Base-by-base conservation (phyloP, 2,888 invertebrate species). In the Polymixis lichenea region DNA sequence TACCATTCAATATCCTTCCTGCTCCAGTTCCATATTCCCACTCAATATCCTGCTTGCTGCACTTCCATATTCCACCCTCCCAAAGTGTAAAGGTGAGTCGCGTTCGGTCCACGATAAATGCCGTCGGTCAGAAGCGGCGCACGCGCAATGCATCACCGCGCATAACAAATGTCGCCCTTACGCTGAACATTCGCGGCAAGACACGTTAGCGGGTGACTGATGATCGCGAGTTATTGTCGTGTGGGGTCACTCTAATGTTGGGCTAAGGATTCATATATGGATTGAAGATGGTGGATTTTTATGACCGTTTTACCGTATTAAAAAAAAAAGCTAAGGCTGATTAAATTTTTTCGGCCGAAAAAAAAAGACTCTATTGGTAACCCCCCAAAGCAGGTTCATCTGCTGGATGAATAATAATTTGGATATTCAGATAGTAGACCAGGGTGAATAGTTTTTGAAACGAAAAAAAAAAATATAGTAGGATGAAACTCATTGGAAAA, bases 81-180 rank as follows among this genome's bases (percentile, higher is more conserved):
- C 19, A 69, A 77, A 73, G 84, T 82, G 84, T 83, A 86, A 82
- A 83, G 86, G 86, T 86, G 83, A 88, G 80, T 83, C 58, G 72
- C 77, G 87, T 87, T 90, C 89, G 88, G 91, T 89, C 85, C 84
- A 89, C 90, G 90, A 94, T 92, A 93, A 93, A 94, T 94, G 93
- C 91, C 85, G 84, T 86, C 89, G 89, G 88, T 91, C 90, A 90
- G 86, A 86, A 82, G 86, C 87, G 85, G 84, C 87, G 88, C 88
- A 88, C 88, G 89, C 87, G 87, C 91, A 86, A 93, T 93, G 89
- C 87, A 92, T 93, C 89, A 91, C 88, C 78, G 87, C 83, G 79
- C 83, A 75, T 89, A 89, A 89, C 89, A 89, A 89, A 89, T 89
- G 89, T 86, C 83, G 82, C 84, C 86, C 86, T 85, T 88, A 86